These are phyloP conservation scores for Exaiptasia diaphana DNA, from an alignment of 64 coral and sea anemone species.

Conservation along the genomic window DNA sequence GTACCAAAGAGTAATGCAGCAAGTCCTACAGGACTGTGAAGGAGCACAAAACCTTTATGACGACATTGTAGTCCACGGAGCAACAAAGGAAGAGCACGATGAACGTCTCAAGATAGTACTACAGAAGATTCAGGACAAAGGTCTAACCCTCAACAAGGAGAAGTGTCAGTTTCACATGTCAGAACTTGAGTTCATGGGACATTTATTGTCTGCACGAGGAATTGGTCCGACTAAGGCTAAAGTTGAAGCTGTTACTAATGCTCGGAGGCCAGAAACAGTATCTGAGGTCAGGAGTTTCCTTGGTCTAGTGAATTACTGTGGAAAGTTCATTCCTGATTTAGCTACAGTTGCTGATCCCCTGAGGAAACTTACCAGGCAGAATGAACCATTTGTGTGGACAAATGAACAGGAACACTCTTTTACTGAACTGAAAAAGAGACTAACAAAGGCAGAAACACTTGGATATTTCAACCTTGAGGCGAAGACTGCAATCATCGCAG, in stretches of 20 bases:
- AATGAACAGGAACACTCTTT: conserved; percentile 6
- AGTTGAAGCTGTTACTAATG: conserved; percentile 16
- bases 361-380: background rate
- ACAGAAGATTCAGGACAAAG: conserved; percentile 14
- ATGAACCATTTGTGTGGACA: background rate
- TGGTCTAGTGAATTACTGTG: conserved; percentile 7
- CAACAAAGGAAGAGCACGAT: conserved; percentile 21
- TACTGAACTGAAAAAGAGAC: background rate
- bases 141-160: background rate
- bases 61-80: conserved; percentile 36
- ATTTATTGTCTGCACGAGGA: conserved; percentile 9
- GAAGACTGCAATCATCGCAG: background rate
- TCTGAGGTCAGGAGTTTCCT: conserved; percentile 8
- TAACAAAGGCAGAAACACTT: background rate
- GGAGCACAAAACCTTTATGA: conserved; percentile 49
- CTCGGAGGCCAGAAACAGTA: background rate
- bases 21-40: conserved; percentile 18
- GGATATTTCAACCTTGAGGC: conserved; percentile 9
- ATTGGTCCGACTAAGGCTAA: background rate
- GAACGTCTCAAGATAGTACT: background rate
- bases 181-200: conserved; percentile 14
- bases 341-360: background rate
- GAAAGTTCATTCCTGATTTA: conserved; percentile 7
- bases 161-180: conserved; percentile 27
- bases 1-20: conserved; percentile 36